A percentile compares a stretch with the other conserved stretches of the same genome.
phyloP scores from a whole-genome alignment of 2,888 invertebrate genomes.

The Lycophotia porphyrea region DNA sequence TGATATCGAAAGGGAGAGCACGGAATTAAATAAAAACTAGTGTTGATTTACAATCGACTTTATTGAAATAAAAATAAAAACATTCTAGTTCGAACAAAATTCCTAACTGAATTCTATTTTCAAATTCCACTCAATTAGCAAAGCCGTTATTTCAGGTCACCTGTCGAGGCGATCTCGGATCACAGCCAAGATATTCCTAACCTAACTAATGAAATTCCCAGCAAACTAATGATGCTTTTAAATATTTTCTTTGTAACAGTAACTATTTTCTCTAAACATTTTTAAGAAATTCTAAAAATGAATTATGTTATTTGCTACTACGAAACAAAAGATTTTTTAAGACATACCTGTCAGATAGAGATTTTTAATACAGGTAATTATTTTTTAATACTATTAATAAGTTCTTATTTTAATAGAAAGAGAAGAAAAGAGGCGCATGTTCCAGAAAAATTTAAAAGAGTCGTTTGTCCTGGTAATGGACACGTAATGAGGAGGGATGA shows the following conservation, averaged over 20 bases:
- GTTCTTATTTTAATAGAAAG: no score
- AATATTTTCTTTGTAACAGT: constrained; percentile 8
- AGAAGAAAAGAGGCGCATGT: no score
- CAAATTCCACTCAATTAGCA: constrained; percentile 34
- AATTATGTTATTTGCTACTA: not conserved
- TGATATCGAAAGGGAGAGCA: not conserved
- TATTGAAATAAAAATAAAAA: not conserved
- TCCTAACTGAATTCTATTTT: constrained; percentile 37
- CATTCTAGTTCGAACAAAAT: constrained; percentile 2
- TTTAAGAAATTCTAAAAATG: not conserved
- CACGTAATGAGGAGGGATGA: no score
- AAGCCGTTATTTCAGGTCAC: constrained; percentile 43
- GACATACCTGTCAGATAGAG: not conserved
- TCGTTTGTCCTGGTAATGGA: no score
- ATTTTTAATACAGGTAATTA: no score
- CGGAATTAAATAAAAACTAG: not conserved
- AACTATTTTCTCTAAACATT: not conserved
- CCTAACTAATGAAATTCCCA: constrained; percentile 38
- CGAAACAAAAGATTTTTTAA: not conserved
- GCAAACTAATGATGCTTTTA: constrained; percentile 21
- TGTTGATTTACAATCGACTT: not conserved
- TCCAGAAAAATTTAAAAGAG: no score
- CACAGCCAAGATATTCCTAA: constrained; percentile 42
- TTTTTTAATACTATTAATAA: not conserved
- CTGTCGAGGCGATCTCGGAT: constrained; percentile 43